A percentile compares a stretch with the other conserved stretches of the same genome.
Conservation (phyloP, 2,888 invertebrate species). For the Ernsta delagoae region DNA sequence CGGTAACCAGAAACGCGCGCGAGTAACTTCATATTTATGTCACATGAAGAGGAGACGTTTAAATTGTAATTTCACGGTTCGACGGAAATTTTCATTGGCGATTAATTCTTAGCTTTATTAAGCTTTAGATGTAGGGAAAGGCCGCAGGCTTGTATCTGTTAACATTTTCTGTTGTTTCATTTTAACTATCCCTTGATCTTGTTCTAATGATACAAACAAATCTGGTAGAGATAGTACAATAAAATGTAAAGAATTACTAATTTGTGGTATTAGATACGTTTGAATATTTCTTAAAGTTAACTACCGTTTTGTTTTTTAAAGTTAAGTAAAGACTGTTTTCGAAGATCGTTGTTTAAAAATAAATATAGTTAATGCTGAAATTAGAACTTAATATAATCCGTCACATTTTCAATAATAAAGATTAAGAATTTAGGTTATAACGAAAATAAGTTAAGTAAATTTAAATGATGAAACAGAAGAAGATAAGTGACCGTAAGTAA, state of each 20-base stretch:
- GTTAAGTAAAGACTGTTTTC: too few relatives aligned
- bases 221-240: conserved; percentile 5
- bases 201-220: conserved; percentile 19
- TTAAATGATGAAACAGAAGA: neutral
- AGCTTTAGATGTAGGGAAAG: conserved; percentile 54
- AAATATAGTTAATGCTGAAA: too few relatives aligned
- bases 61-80: conserved; percentile 82
- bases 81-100: conserved; percentile 78
- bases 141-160: conserved; percentile 50
- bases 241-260: neutral
- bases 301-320: too few relatives aligned
- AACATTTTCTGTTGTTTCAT: conserved; percentile 55
- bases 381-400: too few relatives aligned
- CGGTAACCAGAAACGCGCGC: conserved; percentile 26
- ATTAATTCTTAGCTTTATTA: conserved; percentile 76
- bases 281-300: too few relatives aligned
- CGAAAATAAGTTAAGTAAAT: neutral
- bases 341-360: too few relatives aligned
- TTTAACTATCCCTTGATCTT: conserved; percentile 43
- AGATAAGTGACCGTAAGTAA: neutral
- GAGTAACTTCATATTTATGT: conserved; percentile 48
- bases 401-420: too few relatives aligned
- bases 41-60: conserved; percentile 70
- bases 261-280: too few relatives aligned
- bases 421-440: too few relatives aligned